Percentiles rank a stretch among this genome's conserved stretches.
Conservation (phyloP, 1,140 invertebrate genomes). For the Drosophila bocki region DNA sequence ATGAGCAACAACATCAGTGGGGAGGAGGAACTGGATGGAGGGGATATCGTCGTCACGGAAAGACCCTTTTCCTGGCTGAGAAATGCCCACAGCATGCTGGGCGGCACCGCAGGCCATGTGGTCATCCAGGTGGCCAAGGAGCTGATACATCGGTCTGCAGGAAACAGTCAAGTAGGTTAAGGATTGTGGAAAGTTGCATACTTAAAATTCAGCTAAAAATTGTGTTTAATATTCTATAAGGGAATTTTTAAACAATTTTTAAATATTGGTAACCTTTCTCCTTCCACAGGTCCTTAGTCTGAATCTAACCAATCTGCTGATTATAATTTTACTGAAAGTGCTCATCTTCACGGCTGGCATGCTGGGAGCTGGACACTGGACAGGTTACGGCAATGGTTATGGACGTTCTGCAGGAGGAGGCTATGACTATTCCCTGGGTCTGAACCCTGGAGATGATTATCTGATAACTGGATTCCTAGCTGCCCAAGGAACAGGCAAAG, state of each 20-base stretch:
- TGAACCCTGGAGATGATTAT: constrained; percentile 89
- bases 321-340: constrained; percentile 92
- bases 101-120: constrained; percentile 86
- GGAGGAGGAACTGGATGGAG: neutral
- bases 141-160: constrained; percentile 88
- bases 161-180: constrained; percentile 87
- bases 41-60: neutral
- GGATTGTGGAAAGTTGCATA: accelerated
- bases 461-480: constrained; percentile 90
- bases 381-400: constrained; percentile 86
- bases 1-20: constrained; percentile 9
- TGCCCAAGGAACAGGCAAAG: constrained; percentile 88
- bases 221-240: neutral
- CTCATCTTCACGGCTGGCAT: constrained; percentile 92
- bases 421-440: constrained; percentile 84
- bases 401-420: constrained; percentile 81
- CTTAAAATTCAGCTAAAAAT: neutral
- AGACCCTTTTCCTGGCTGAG: constrained; percentile 85
- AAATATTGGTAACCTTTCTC: neutral
- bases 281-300: constrained; percentile 89
- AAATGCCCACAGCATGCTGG: constrained; percentile 86
- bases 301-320: constrained; percentile 92
- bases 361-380: constrained; percentile 89
- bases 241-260: neutral
- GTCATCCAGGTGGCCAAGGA: constrained; percentile 89